Percentiles rank a stretch among this genome's conserved stretches.
These are phyloP conservation scores for Chloroceryle inda DNA, from an alignment of 2,797 vertebrate genomes.

Conservation along the genomic window DNA sequence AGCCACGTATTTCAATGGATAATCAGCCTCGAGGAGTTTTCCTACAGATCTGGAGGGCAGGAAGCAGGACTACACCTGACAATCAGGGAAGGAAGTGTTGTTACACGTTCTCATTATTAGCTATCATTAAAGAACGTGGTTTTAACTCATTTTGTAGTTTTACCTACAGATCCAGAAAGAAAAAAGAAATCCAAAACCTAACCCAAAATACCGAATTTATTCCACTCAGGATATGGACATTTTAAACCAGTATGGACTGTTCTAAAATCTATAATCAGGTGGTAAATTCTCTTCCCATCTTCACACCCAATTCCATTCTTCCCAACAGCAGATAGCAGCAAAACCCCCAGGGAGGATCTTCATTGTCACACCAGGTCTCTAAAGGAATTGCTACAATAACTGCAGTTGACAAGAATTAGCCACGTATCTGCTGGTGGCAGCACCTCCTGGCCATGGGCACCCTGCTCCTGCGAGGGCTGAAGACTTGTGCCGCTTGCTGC, in stretches of 20 bases:
- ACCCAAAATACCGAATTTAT: not conserved
- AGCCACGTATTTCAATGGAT: not conserved
- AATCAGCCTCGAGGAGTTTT: not conserved
- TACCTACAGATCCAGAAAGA: not conserved
- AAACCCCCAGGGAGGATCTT: not conserved
- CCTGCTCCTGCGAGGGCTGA: not conserved
- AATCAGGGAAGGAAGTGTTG: not conserved
- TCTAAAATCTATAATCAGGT: not conserved
- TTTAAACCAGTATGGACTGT: not conserved
- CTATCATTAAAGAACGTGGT: not conserved
- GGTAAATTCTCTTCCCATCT: not conserved
- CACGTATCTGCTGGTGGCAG: not conserved
- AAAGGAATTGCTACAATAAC: not conserved
- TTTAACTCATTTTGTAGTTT: not conserved
- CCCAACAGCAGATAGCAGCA: not conserved
- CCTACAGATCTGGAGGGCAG: not conserved
- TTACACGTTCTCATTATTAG: not conserved
- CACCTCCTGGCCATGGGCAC: not conserved
- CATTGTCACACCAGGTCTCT: fast-evolving
- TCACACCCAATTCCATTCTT: not conserved
- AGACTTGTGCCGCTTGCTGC: not conserved
- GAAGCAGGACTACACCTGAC: not conserved
- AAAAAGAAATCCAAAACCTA: not conserved
- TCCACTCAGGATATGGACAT: not conserved
- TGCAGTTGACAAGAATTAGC: not conserved